These are phyloP conservation scores for Paragorgia papillata DNA, from an alignment of 92 coral and sea anemone genomes.

Conservation along the genomic window DNA sequence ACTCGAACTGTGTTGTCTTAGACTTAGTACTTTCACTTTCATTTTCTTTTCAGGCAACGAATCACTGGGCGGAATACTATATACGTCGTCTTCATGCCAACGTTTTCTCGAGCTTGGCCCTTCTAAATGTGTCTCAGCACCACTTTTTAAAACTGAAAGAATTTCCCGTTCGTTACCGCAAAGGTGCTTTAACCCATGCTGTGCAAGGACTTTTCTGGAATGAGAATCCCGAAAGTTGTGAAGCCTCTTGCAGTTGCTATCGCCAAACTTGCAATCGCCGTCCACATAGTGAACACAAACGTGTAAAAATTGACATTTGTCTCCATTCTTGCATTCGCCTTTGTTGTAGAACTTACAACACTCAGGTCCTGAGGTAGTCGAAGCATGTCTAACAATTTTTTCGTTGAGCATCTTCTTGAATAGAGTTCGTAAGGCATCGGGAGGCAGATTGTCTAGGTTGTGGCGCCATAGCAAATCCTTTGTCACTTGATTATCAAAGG, in stretches of 20 bases:
- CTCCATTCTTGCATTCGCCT: conserved; percentile 64
- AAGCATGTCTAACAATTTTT: conserved; percentile 71
- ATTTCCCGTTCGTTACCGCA: too few relatives aligned
- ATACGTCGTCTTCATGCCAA: conserved; percentile 21
- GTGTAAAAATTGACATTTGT: conserved; percentile 71
- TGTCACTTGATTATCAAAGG: conserved; percentile 9
- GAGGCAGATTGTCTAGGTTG: conserved; percentile 25
- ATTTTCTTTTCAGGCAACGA: background rate
- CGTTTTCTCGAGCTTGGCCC: too few relatives aligned
- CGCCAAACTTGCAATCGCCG: conserved; percentile 76
- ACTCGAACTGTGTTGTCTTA: background rate
- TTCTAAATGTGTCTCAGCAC: too few relatives aligned
- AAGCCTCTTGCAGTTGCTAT: conserved; percentile 62
- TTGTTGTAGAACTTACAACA: conserved; percentile 84
- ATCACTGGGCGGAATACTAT: background rate
- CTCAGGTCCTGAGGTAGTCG: conserved; percentile 62
- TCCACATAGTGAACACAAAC: conserved; percentile 74
- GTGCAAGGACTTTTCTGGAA: conserved; percentile 9
- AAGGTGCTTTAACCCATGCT: too few relatives aligned
- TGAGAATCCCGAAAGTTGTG: conserved; percentile 1
- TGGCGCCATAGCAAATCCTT: background rate
- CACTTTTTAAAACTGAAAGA: too few relatives aligned
- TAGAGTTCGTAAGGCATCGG: conserved; percentile 34
- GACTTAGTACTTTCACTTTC: background rate
- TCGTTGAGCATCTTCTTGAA: conserved; percentile 57